These are phyloP conservation scores for Atopsyche davidsoni DNA, from an alignment of 1,140 invertebrate species.

Conservation along the genomic window DNA sequence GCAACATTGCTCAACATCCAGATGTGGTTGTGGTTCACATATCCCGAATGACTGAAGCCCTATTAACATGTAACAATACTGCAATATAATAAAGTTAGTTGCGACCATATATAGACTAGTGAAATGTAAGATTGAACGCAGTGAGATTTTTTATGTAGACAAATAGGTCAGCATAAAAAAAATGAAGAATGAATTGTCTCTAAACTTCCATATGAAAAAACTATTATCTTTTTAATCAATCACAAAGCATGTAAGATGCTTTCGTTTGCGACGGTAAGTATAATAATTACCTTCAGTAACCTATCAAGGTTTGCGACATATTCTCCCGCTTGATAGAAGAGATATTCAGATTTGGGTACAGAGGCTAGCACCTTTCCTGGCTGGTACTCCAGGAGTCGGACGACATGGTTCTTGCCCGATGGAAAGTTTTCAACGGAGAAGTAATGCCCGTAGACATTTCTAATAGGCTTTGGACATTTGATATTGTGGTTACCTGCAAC, in stretches of 20 bases:
- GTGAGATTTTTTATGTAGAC: too few relatives aligned
- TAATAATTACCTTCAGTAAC: slow-evolving; percentile 51
- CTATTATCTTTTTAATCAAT: too few relatives aligned
- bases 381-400: slow-evolving; percentile 67
- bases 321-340: slow-evolving; percentile 65
- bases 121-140: too few relatives aligned
- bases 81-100: background rate
- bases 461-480: slow-evolving; percentile 60
- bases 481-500: slow-evolving; percentile 50
- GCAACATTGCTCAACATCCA: slow-evolving; percentile 69
- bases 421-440: slow-evolving; percentile 52
- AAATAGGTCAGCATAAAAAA: too few relatives aligned
- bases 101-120: background rate
- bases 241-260: too few relatives aligned
- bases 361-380: slow-evolving; percentile 63
- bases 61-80: slow-evolving; percentile 36
- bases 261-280: too few relatives aligned
- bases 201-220: too few relatives aligned
- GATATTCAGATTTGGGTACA: slow-evolving; percentile 48
- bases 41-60: slow-evolving; percentile 65
- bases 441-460: slow-evolving; percentile 56
- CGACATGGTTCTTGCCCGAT: slow-evolving; percentile 52
- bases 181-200: too few relatives aligned
- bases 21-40: slow-evolving; percentile 55
- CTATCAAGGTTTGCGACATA: slow-evolving; percentile 62